Conservation (phyloP, 2,888 invertebrate species). For the Pseudococcus jackbeardsleyi region DNA sequence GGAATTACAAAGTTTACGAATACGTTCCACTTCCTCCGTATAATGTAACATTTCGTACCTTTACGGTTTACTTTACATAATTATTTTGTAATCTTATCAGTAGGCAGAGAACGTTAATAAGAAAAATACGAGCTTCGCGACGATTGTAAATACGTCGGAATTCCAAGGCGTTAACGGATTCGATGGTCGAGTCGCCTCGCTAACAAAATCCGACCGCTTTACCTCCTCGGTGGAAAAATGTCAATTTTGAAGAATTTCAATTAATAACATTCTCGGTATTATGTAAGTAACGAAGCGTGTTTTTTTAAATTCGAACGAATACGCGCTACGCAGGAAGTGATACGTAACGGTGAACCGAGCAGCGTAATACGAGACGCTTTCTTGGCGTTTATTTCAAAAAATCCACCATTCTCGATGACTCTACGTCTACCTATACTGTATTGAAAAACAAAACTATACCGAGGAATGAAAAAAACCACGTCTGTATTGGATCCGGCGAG, state of each 20-base stretch:
- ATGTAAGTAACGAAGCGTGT: conserved; percentile 20
- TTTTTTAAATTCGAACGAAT: neutral
- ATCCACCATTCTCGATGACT: neutral
- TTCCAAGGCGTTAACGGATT: conserved; percentile 37
- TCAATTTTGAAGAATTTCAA: conserved; percentile 45
- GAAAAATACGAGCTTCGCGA: neutral
- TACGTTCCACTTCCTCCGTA: conserved; percentile 34
- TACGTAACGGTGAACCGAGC: conserved; percentile 32
- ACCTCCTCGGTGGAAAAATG: conserved; percentile 12
- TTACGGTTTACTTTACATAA: conserved; percentile 23
- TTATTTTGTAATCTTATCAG: conserved; percentile 52
- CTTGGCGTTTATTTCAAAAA: conserved; percentile 10
- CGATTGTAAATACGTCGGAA: conserved; percentile 46
- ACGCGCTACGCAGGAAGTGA: conserved; percentile 11
- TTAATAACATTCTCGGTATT: conserved; percentile 49
- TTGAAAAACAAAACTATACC: neutral
- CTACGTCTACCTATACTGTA: neutral
- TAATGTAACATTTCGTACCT: neutral
- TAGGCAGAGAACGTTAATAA: neutral
- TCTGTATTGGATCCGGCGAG: neutral
- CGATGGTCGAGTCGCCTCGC: neutral
- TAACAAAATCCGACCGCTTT: neutral
- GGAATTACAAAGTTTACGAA: conserved; percentile 8
- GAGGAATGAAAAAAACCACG: neutral
- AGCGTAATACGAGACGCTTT: conserved; percentile 33